Evolutionary conservation across 2,888 invertebrate genomes (phyloP).

Genomic region (Brenthis hecate): DNA sequence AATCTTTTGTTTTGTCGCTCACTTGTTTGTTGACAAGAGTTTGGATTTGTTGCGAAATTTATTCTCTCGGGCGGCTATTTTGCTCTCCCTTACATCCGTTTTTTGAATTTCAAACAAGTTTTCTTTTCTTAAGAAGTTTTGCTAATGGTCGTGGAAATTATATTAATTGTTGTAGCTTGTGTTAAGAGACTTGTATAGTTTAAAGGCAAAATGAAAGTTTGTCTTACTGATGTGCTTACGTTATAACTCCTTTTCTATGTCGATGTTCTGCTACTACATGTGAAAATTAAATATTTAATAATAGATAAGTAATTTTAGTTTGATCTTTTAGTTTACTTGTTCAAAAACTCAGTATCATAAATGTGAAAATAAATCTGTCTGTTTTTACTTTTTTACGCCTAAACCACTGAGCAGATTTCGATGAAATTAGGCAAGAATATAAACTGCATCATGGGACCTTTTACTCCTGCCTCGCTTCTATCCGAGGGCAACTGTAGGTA

Average conservation of each 20-base stretch:
- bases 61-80: slow-evolving; percentile 62
- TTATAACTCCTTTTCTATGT: background rate
- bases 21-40: slow-evolving; percentile 70
- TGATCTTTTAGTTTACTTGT: too few species aligned
- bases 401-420: too few species aligned
- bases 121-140: slow-evolving; percentile 35
- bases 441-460: too few species aligned
- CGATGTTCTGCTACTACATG: too few species aligned
- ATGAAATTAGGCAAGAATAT: too few species aligned
- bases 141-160: slow-evolving; percentile 38
- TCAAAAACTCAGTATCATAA: too few species aligned
- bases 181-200: slow-evolving; percentile 10
- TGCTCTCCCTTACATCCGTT: slow-evolving; percentile 67
- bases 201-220: background rate
- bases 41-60: slow-evolving; percentile 76
- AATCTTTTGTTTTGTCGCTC: slow-evolving; percentile 74
- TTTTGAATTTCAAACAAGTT: slow-evolving; percentile 69
- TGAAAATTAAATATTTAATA: too few species aligned
- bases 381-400: too few species aligned
- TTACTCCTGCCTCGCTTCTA: too few species aligned
- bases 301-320: too few species aligned
- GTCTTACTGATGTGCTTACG: background rate
- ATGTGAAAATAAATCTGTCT: too few species aligned
- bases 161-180: slow-evolving; percentile 29
- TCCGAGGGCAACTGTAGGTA: too few species aligned